Conservation (phyloP, 2,113 vertebrate genomes). For the Catharus bicknelli region DNA sequence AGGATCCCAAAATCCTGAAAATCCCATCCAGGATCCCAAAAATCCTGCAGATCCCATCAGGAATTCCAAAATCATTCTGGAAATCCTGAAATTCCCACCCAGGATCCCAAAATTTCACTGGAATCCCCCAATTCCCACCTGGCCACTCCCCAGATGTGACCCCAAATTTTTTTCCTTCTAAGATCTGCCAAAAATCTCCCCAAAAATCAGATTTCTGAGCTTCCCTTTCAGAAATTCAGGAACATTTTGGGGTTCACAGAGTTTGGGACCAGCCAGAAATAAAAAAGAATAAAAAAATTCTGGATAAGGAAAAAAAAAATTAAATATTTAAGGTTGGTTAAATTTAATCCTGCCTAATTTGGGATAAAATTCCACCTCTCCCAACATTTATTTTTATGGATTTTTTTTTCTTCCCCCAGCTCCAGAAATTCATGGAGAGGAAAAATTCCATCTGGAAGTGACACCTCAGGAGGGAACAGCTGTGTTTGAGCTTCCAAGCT, state of each 20-base stretch:
- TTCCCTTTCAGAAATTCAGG: no score
- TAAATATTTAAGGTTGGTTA: no score
- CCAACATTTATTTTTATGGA: not conserved
- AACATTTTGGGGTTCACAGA: not conserved
- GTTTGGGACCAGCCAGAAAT: no score
- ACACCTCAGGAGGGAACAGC: not conserved
- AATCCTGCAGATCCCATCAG: not conserved
- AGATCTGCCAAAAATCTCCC: not conserved
- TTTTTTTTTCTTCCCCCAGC: not conserved
- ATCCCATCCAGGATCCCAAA: not conserved
- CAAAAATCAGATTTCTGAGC: not conserved
- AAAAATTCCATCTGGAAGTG: not conserved
- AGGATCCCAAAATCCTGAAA: no score
- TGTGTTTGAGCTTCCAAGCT: not conserved
- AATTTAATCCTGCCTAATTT: fast-evolving
- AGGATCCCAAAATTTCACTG: not conserved
- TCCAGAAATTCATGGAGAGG: not conserved
- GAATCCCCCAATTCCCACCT: no score
- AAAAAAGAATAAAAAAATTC: no score
- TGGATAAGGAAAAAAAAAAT: no score
- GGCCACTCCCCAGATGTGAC: no score
- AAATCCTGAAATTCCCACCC: no score
- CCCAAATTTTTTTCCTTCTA: not conserved
- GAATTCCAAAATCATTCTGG: no score
- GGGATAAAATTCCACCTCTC: not conserved